Conservation (phyloP, 2,113 vertebrate genomes). For the Perognathus longimembris region DNA sequence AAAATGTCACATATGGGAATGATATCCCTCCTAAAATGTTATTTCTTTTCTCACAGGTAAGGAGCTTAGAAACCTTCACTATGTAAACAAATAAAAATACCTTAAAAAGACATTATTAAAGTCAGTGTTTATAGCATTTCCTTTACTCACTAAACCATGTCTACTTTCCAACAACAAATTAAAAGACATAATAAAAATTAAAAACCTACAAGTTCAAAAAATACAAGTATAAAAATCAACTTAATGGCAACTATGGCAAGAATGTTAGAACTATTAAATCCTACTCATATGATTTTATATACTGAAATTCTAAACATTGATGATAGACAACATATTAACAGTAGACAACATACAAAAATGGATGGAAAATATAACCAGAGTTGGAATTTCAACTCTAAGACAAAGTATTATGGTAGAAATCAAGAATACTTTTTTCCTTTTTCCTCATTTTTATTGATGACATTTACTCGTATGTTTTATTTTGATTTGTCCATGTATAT, state of each 20-base stretch:
- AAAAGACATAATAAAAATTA: background rate
- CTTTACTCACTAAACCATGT: background rate
- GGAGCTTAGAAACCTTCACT: background rate
- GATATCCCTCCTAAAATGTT: constrained; percentile 91
- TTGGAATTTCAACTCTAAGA: background rate
- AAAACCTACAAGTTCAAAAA: background rate
- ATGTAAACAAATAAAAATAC: constrained; percentile 14
- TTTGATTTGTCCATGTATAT: no score
- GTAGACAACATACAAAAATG: background rate
- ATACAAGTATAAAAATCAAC: background rate
- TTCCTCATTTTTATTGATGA: no score
- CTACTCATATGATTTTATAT: background rate
- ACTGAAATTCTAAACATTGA: background rate
- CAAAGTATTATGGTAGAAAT: background rate
- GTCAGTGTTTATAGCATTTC: background rate
- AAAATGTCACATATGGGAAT: constrained; percentile 94
- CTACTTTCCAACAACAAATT: background rate
- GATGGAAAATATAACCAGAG: background rate
- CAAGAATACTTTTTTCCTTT: background rate
- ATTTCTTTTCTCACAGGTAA: background rate
- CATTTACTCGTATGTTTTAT: no score
- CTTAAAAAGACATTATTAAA: background rate
- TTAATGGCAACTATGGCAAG: background rate
- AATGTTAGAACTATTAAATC: background rate
- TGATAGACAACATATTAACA: background rate